Base-by-base conservation (phyloP, 2,113 vertebrate genomes). In the Ictalurus punctatus region DNA sequence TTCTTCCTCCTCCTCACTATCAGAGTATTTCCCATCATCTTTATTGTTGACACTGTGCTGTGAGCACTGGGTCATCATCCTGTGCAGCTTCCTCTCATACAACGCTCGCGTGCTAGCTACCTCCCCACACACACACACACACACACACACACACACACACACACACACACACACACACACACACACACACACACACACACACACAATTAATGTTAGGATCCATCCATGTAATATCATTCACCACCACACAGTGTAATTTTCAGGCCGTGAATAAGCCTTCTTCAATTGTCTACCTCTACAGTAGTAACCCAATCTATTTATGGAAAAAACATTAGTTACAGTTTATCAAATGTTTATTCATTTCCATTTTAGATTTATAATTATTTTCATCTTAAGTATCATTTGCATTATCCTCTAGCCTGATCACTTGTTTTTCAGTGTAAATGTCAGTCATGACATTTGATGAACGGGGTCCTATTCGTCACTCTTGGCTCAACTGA, bases 81-180 rank as follows among this genome's bases (percentile, higher is more conserved):
- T 94, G 69, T 87, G 88, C 44, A 98, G 93, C 90, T 96, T 97
- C 78, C 92, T 96, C 90, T 98, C 96, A 92, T 97, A 97, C 81
- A 96, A 30, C 2, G 89, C 89, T 92, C 97, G 95, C 88, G 97
- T 97, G 88, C 96, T 96, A 87, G 94, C 97, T 98, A 91, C 40
- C 16, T 14, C 76, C 40, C 61, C 52, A 83, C 76, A 92, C 2
- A 91, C 54, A 90, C 83, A 86, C 27, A 86, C 34, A 88, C 59
- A 88, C 30, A 17, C 12, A 7, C 12, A 17, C 83, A 86, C 27
- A 86, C 34, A 88, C 59, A 88, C 30, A 17, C 12, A 7, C 12
- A 17, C 83, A 86, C 27, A 86, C 34, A 88, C 59, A 88, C 30
- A 17, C 12, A 7, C 12, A 17, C 52, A 83, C 76, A 92, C 2